A percentile compares a stretch with the other conserved stretches of the same genome.
Conservation (phyloP, 2,888 invertebrate species). For the Helleia helle region DNA sequence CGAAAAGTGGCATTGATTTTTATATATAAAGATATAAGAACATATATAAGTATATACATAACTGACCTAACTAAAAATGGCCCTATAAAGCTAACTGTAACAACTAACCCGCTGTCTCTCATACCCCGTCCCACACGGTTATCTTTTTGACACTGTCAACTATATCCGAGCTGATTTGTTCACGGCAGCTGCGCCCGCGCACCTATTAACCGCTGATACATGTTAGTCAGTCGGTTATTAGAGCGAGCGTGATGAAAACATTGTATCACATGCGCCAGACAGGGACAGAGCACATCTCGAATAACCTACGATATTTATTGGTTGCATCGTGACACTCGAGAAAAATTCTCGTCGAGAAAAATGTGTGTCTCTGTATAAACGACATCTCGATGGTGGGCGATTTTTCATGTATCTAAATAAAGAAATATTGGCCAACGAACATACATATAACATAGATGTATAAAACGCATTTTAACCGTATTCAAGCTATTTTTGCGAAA, state of each 20-base stretch:
- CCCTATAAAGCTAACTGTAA: too few relatives aligned
- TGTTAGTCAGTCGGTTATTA: slow-evolving; percentile 74
- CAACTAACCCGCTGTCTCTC: slow-evolving; percentile 23
- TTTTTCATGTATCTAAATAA: slow-evolving; percentile 58
- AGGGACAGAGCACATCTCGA: slow-evolving; percentile 66
- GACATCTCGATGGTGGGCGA: slow-evolving; percentile 48
- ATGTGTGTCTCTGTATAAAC: slow-evolving; percentile 54
- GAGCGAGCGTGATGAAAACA: slow-evolving; percentile 67
- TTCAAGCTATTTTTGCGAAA: too few relatives aligned
- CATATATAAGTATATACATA: too few relatives aligned
- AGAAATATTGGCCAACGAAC: slow-evolving; percentile 61
- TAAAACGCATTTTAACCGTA: too few relatives aligned
- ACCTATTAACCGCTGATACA: slow-evolving; percentile 75
- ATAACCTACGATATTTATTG: slow-evolving; percentile 65
- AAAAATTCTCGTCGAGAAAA: slow-evolving; percentile 61
- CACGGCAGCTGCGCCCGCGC: slow-evolving; percentile 70
- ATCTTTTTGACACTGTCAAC: slow-evolving; percentile 72
- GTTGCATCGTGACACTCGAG: slow-evolving; percentile 60
- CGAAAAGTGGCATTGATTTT: too few relatives aligned
- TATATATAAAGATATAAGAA: too few relatives aligned
- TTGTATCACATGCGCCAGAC: slow-evolving; percentile 57
- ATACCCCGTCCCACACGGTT: slow-evolving; percentile 36
- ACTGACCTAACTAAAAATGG: too few relatives aligned
- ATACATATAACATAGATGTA: too few relatives aligned
- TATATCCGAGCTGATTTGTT: slow-evolving; percentile 74